Evolutionary conservation across 2,113 vertebrate genomes (phyloP), one percentile per base, ranked within the genome.

Genomic region (Ibidorhyncha struthersii): DNA sequence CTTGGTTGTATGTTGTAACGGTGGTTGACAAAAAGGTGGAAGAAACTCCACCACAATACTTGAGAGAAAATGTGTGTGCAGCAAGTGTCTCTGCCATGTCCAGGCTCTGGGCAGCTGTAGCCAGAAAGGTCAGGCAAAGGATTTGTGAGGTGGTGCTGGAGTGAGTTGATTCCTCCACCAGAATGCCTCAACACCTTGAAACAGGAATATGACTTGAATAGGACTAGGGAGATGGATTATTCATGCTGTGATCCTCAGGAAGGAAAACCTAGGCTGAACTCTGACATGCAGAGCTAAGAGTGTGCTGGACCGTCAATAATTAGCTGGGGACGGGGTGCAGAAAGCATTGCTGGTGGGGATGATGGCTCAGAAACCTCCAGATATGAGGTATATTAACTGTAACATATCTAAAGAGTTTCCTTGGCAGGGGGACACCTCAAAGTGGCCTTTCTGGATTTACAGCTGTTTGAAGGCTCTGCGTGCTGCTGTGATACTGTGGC

Each of bases 11-110:
- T 97, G 96, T 97, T 96, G 95, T 96, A 97, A 97, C 70, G 61
- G 70, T 21, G 83, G 82, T 97, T 97, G 89, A 79, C 95, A 96
- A 97, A 97, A 93, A 95, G 38, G 62, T 72, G 47, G 73, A 94
- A 93, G 95, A 93, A 97, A 76, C 77, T 76, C 36, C 70, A 80
- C 73, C 66, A 72, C 81, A 69, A 26, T 29, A 49, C 56, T 56
- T 53, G 27, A 79, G 56, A 79, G 49, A 91, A 90, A 93, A 81
- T 2, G 3, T 22, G 21, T 49, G 56, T 63, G 73, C 12, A 18
- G 73, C 56, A 55, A 82, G 52, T 71, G 78, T 36, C 70, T 63
- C 32, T 34, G n/a, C 59, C 58, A 65, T 0, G 3, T 61, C 34
- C 61, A 67, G 69, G 29, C 61, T 79, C 52, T 59, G 47, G 50